Base-by-base conservation (phyloP, 2,888 invertebrate genomes). In the Zygothrica quintamaculata region DNA sequence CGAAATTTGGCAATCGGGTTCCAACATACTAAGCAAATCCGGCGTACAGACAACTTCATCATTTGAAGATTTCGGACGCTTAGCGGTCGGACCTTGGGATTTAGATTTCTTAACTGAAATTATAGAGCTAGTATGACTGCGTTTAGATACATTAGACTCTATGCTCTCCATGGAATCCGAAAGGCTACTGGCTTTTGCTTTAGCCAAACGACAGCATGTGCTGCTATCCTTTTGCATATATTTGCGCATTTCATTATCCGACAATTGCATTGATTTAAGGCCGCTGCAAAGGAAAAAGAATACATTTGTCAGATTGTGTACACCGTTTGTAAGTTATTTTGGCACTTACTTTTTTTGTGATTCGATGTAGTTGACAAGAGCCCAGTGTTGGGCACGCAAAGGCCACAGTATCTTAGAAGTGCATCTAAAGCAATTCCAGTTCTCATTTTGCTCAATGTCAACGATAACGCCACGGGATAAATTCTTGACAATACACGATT, bases 381-480 rank as follows among this genome's bases (percentile, higher is more conserved):
- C 95, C 93, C 95, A 94, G 84, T 95, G 95, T 26, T 93, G 90
- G n/a, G 95, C 94, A 26, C 95, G 92, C 12, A 94, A 89, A 18
- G 93, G 93, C 92, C 93, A 94, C 25, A 96, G 88, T 82, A 94
- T 94, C 59, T 92, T 92, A 0, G 94, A 93, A 75, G 94, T 93
- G 87, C 96, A 96, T 42, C 93, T 94, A 78, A 96, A 96, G 90
- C 96, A 96, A 84, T 93, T 93, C 96, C 96, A 96, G 81, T 95
- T 95, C 88, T 96, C 96, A 72, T 94, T 94, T 57, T 93, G 94
- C 87, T 95, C 94, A 73, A 96, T 95, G 88, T 94, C 94, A 51
- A 93, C 93, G 18, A 95, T 93, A 84, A 94, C 94, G 13, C 92
- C 90, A 1, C 91, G 80, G 7, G 95, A 94, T 56, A 95, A 92